Conservation (phyloP, 2,888 invertebrate species). For the Entomobrya proxima region DNA sequence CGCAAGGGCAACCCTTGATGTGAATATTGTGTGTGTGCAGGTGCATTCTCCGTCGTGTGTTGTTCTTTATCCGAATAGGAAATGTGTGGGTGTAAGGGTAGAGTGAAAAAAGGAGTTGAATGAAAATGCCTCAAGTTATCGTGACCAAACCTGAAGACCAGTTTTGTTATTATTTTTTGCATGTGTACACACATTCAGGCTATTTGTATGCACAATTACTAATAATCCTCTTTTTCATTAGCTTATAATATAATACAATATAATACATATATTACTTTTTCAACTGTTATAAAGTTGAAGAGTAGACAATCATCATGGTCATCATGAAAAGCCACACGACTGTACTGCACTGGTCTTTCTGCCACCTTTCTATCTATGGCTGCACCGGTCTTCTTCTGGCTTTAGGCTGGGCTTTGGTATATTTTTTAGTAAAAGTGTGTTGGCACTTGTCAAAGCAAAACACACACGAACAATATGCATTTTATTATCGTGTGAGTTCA, state of each 20-base stretch:
- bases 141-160: conserved; percentile 65
- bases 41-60: conserved; percentile 25
- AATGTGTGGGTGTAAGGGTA: conserved; percentile 64
- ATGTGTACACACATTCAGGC: conserved; percentile 31
- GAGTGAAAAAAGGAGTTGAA: conserved; percentile 40
- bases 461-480: conserved; percentile 44
- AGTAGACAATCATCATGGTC: conserved; percentile 29
- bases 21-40: neutral
- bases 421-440: conserved; percentile 62
- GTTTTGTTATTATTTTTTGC: conserved; percentile 56
- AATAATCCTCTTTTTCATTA: conserved; percentile 63
- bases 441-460: conserved; percentile 61
- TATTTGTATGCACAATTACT: conserved; percentile 43
- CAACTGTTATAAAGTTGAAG: conserved; percentile 22
- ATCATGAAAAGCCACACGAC: conserved; percentile 37
- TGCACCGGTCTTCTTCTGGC: conserved; percentile 2
- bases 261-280: conserved; percentile 39
- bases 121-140: conserved; percentile 65
- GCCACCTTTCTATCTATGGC: neutral
- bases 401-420: conserved; percentile 54
- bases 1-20: conserved; percentile 44
- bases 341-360: conserved; percentile 10
- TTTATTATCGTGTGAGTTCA: conserved; percentile 23
- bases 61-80: conserved; percentile 62
- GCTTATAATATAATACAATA: conserved; percentile 28